Conservation (phyloP, 2,113 vertebrate species). For the Microtus montanus region DNA sequence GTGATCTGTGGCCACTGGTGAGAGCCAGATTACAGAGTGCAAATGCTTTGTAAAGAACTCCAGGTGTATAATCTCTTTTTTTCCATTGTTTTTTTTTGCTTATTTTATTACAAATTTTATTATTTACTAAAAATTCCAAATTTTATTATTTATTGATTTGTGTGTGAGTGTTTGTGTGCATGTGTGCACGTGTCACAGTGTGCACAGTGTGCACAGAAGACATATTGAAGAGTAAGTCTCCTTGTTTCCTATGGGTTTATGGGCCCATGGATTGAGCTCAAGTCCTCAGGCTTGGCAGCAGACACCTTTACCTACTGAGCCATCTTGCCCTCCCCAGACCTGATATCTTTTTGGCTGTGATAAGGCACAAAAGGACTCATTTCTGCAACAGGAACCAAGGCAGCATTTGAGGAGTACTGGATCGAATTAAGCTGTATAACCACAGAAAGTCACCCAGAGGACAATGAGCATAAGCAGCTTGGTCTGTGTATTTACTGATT, state of each 20-base stretch:
- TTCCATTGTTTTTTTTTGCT: background rate
- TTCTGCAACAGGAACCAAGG: background rate
- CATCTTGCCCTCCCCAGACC: background rate
- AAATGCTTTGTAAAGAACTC: background rate
- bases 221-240: background rate
- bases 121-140: background rate
- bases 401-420: background rate
- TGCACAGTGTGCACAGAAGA: too few relatives aligned
- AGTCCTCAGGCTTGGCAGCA: background rate
- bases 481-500: conserved; percentile 48
- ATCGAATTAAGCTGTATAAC: conserved; percentile 12
- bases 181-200: background rate
- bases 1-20: background rate
- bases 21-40: background rate
- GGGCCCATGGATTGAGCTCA: background rate
- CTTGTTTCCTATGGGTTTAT: background rate
- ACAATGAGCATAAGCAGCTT: conserved; percentile 47
- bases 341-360: background rate
- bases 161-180: background rate
- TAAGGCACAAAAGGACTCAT: background rate
- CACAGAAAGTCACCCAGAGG: conserved; percentile 9
- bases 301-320: background rate
- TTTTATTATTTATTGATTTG: background rate
- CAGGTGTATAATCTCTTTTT: background rate
- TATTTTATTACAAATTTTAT: background rate